Evolutionary conservation across 2,888 invertebrate genomes (phyloP).

Genomic region (Orthosia incerta): DNA sequence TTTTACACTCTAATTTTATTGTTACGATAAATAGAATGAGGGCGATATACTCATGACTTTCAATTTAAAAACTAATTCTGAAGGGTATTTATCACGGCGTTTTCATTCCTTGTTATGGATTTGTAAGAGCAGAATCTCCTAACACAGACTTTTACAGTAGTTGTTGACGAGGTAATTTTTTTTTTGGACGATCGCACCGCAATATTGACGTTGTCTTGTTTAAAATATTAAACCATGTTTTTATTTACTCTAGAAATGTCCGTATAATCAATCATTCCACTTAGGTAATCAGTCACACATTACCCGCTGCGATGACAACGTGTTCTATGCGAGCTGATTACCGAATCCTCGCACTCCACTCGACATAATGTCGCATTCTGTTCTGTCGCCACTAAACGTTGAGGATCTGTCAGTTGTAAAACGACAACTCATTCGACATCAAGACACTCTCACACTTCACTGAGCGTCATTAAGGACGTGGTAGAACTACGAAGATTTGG

Average conservation of each 20-base stretch:
- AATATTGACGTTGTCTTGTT: no score
- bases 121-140: no score
- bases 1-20: background rate
- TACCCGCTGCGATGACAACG: conserved; percentile 6
- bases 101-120: no score
- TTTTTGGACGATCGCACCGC: no score
- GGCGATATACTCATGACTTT: background rate
- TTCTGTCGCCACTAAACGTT: conserved; percentile 56
- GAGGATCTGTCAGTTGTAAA: conserved; percentile 78
- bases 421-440: conserved; percentile 84
- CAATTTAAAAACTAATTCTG: background rate
- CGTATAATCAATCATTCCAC: conserved; percentile 8
- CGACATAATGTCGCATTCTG: conserved; percentile 58
- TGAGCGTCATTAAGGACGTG: conserved; percentile 74
- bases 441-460: conserved; percentile 75
- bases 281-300: conserved; percentile 49
- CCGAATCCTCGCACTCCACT: conserved; percentile 58
- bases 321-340: conserved; percentile 68
- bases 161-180: no score
- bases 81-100: no score
- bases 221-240: no score
- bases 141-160: no score
- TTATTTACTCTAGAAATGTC: background rate
- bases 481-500: conserved; percentile 47
- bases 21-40: background rate